These are phyloP conservation scores for Suncus etruscus DNA, from an alignment of 2,113 vertebrate genomes.

Conservation along the genomic window DNA sequence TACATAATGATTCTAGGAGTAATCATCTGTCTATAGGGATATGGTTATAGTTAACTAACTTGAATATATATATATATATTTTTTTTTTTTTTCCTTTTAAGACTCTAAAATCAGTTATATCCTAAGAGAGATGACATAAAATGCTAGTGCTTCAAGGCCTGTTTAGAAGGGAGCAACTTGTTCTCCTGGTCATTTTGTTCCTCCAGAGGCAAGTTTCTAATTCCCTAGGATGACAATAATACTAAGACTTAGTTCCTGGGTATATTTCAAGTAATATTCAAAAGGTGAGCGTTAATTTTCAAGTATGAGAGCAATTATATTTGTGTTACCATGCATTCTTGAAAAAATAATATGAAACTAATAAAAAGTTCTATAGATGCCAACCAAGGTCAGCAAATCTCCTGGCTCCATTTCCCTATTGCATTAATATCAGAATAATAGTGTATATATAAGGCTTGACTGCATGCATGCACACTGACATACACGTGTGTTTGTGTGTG, in stretches of 20 bases:
- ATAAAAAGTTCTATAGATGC: not conserved
- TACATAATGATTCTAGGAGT: slow-evolving; percentile 13
- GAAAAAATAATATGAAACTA: not conserved
- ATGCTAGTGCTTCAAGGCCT: not conserved
- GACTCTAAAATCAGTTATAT: not conserved
- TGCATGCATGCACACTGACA: too few relatives aligned
- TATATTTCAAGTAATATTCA: not conserved
- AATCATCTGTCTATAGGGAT: not conserved
- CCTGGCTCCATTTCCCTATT: too few relatives aligned
- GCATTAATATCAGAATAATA: not conserved
- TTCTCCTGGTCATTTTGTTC: not conserved
- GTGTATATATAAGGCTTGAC: not conserved
- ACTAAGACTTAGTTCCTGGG: not conserved
- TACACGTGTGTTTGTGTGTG: too few relatives aligned
- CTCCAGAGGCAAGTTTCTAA: not conserved
- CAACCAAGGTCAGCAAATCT: not conserved
- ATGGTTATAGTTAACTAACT: not conserved
- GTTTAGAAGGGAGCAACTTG: not conserved
- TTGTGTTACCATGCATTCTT: not conserved
- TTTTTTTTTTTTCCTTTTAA: slow-evolving; percentile 33
- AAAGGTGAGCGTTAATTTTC: not conserved
- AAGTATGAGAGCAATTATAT: not conserved
- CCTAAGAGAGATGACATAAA: not conserved
- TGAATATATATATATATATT: not conserved
- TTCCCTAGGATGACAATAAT: not conserved